Evolutionary conservation across 2,888 invertebrate species (phyloP), one percentile per base, ranked within the genome.

Genomic region (Acrobasis suavella): DNA sequence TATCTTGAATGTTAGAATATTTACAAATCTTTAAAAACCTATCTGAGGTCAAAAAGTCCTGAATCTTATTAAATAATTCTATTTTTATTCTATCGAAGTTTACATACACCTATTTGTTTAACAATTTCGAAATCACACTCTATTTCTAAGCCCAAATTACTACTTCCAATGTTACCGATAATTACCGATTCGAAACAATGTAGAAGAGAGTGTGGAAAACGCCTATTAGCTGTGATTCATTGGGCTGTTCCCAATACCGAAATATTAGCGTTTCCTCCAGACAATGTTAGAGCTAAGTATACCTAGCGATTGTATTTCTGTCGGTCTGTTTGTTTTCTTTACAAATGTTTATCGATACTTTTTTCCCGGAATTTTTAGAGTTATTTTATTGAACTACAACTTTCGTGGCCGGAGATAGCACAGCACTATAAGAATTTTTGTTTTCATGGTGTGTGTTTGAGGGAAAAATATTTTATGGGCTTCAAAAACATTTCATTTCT

Each of bases 221-320:
- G 81, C 65, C 72, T 60, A 65, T 69, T 67, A 58, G 60, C 65
- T 67, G 80, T 86, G 85, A 86, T 84, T 86, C 86, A 86, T 83
- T 77, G 76, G 70, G 76, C 67, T 78, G 85, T 72, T 76, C 84
- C 68, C 85, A 78, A 78, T 85, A 76, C 75, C 77, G 74, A 69
- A 74, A 71, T 72, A 69, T 73, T 73, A 64, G 73, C 59, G 50
- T 73, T 78, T 76, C 71, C 71, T 78, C 68, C 68, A 77, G 71
- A 77, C 76, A 74, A 72, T 73, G 75, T 78, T 69, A 65, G 62
- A 56, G 60, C 22, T 64, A n/a, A n/a, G n/a, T n/a, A 63, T 61
- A 60, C 39, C 64, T 52, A 46, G 42, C 39, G 56, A 56, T 42
- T 56, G 42, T 56, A 56, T 56, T 46, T 56, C 56, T 56, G 42